Evolutionary conservation across 2,888 invertebrate species (phyloP).

Genomic region (Lasioglossum leucozonium): DNA sequence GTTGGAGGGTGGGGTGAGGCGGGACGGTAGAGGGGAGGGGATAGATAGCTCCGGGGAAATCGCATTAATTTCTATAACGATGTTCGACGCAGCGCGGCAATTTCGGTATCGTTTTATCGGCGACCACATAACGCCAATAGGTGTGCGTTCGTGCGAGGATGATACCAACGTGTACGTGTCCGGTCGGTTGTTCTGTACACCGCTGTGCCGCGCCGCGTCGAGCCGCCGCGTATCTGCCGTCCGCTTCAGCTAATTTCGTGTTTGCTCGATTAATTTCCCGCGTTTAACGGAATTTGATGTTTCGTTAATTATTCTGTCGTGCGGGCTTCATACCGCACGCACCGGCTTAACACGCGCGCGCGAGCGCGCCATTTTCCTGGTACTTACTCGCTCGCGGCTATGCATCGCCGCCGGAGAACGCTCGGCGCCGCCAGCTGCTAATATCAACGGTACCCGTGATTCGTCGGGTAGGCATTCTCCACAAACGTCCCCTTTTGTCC

Average conservation of each 20-base stretch:
- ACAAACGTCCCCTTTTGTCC: not conserved
- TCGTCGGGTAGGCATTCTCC: not conserved
- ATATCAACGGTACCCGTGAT: not conserved
- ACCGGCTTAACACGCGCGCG: slow-evolving; percentile 5
- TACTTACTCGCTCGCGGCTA: slow-evolving; percentile 2
- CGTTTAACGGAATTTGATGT: slow-evolving; percentile 82
- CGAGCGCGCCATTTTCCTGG: slow-evolving; percentile 5
- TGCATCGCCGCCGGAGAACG: slow-evolving; percentile 26
- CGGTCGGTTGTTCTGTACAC: slow-evolving; percentile 16
- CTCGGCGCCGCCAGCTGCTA: not conserved
- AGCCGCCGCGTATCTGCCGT: slow-evolving; percentile 50
- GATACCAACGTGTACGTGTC: slow-evolving; percentile 25
- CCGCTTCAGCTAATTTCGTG: slow-evolving; percentile 80
- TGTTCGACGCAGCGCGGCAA: slow-evolving; percentile 77
- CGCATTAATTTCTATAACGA: slow-evolving; percentile 80
- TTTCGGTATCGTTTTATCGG: slow-evolving; percentile 73
- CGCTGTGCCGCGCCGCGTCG: too few species aligned
- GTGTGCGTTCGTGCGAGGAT: slow-evolving; percentile 21
- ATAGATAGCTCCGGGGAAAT: slow-evolving; percentile 72
- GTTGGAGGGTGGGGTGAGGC: too few species aligned
- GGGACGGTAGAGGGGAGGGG: not conserved
- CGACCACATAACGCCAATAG: slow-evolving; percentile 53
- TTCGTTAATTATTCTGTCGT: slow-evolving; percentile 82
- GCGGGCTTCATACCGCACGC: slow-evolving; percentile 69
- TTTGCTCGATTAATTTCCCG: slow-evolving; percentile 81